Percentiles rank a stretch among this genome's conserved stretches.
Evolutionary conservation across 2,113 vertebrate genomes (phyloP).

Genomic region (Sylvietta virens): DNA sequence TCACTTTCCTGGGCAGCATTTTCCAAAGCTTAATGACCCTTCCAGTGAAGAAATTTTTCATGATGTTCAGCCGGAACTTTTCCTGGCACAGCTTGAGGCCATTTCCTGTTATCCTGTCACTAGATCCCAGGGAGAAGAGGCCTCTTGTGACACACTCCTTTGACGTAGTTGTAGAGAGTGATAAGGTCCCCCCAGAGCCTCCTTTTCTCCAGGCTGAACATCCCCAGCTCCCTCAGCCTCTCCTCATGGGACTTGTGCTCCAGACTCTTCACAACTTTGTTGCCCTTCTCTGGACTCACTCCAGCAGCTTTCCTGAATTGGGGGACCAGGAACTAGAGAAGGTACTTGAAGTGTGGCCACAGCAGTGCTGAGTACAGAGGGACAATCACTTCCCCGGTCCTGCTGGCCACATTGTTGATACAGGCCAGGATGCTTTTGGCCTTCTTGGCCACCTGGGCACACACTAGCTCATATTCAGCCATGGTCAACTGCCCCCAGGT

Average conservation of each 20-base stretch:
- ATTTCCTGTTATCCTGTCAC: not conserved
- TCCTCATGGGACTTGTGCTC: not conserved
- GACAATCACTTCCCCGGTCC: not conserved
- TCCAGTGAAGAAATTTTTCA: not conserved
- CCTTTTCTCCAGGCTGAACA: not conserved
- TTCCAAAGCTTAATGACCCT: not conserved
- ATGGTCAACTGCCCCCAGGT: not conserved
- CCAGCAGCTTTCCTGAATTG: not conserved
- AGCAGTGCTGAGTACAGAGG: not conserved
- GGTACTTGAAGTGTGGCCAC: not conserved
- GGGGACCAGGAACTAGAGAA: not conserved
- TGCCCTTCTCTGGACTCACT: not conserved
- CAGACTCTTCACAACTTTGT: not conserved
- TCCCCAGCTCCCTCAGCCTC: not conserved
- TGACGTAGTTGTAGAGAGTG: not conserved
- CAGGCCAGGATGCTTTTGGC: no score
- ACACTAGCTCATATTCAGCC: not conserved
- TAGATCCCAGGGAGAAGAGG: not conserved
- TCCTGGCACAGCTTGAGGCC: no score
- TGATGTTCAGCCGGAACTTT: not conserved
- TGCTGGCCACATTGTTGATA: not conserved
- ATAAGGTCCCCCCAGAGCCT: rapidly evolving
- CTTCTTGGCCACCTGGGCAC: not conserved
- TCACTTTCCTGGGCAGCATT: not conserved
- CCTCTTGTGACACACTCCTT: not conserved